A percentile compares a stretch with the other conserved stretches of the same genome.
phyloP scores from a whole-genome alignment of 2,797 vertebrate genomes.

The Hydrocynus forskahlii region DNA sequence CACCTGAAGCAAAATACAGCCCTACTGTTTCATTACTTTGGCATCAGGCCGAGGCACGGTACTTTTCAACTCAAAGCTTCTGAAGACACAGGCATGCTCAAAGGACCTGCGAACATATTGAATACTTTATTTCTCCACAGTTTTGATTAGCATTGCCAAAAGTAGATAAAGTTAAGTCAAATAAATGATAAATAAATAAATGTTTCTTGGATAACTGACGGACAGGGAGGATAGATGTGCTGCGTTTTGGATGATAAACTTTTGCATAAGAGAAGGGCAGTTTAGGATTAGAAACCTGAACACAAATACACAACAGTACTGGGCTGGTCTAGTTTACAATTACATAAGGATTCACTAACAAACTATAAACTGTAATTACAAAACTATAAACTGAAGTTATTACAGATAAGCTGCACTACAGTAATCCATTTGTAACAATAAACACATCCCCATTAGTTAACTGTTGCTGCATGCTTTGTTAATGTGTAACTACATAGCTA shows the following conservation, averaged over 20 bases:
- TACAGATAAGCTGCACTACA: too few relatives aligned
- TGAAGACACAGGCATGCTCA: not conserved
- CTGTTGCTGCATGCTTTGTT: too few relatives aligned
- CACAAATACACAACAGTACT: not conserved
- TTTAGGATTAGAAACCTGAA: conserved; percentile 24
- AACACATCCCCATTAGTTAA: too few relatives aligned
- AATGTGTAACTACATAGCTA: too few relatives aligned
- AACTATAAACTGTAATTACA: too few relatives aligned
- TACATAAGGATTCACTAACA: too few relatives aligned
- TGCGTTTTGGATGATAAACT: conserved; percentile 70
- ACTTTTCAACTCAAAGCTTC: not conserved
- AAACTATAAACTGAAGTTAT: too few relatives aligned
- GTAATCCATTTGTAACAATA: too few relatives aligned
- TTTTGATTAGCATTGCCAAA: conserved; percentile 11
- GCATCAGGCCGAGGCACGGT: not conserved
- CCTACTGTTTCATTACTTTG: not conserved
- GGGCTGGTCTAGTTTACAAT: not conserved
- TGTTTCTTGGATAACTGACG: conserved; percentile 64
- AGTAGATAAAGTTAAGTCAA: conserved; percentile 8
- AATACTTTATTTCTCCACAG: not conserved
- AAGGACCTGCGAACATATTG: conserved; percentile 1
- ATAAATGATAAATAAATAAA: conserved; percentile 57
- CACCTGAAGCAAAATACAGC: conserved; percentile 13
- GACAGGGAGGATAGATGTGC: conserved; percentile 65
- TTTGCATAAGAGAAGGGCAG: conserved; percentile 62